These are phyloP conservation scores for Drosophila algonquin DNA, from an alignment of 2,888 invertebrate species.

Conservation along the genomic window DNA sequence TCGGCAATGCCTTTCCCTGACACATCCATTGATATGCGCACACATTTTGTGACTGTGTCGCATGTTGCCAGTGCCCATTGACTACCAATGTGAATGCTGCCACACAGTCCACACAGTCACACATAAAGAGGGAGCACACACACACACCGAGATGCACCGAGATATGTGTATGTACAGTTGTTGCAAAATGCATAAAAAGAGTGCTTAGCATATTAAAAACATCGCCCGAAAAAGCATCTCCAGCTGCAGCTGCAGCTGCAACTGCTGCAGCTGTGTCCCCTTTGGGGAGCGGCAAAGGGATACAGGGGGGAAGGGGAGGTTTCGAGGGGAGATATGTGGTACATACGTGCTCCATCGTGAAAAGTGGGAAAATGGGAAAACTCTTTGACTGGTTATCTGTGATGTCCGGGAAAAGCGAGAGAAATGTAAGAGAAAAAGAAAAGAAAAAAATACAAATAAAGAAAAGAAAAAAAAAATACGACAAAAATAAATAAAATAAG, in stretches of 20 bases:
- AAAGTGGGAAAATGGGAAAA: conserved; percentile 1
- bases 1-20: conserved; percentile 64
- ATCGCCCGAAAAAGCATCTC: conserved; percentile 54
- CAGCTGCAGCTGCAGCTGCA: conserved; percentile 62
- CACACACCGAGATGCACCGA: conserved; percentile 17
- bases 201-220: conserved; percentile 75
- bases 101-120: conserved; percentile 1
- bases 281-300: neutral
- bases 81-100: conserved; percentile 40
- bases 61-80: conserved; percentile 36
- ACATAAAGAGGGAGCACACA: conserved; percentile 4
- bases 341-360: neutral
- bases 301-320: neutral
- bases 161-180: conserved; percentile 28
- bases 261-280: conserved; percentile 30
- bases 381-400: conserved; percentile 1
- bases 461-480: neutral
- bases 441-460: no score
- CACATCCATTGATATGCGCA: conserved; percentile 73
- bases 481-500: no score
- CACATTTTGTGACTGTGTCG: conserved; percentile 64
- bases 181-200: conserved; percentile 73
- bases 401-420: neutral
- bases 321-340: neutral
- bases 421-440: neutral